A percentile compares a stretch with the other conserved stretches of the same genome.
phyloP scores from a whole-genome alignment of 2,888 invertebrate species.

The Pachliopta kotzebuea region DNA sequence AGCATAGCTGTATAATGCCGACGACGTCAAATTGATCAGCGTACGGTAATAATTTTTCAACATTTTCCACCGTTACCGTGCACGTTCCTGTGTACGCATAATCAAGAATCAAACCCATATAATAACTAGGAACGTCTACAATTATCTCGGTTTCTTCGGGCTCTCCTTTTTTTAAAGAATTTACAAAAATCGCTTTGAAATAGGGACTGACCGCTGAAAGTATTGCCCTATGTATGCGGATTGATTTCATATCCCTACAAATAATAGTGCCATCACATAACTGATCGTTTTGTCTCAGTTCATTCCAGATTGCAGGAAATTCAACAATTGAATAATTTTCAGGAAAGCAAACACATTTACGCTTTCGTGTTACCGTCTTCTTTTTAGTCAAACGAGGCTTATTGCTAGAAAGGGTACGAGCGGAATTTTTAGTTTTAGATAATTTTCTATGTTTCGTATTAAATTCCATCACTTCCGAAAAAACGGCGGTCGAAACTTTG shows the following conservation, averaged over 20 bases:
- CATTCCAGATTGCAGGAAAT: conserved; percentile 85
- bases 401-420: conserved; percentile 68
- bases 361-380: conserved; percentile 64
- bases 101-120: conserved; percentile 85
- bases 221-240: conserved; percentile 85
- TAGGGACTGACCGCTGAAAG: conserved; percentile 87
- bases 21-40: conserved; percentile 88
- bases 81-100: conserved; percentile 88
- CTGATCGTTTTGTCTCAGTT: conserved; percentile 82
- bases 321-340: conserved; percentile 81
- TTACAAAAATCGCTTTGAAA: conserved; percentile 86
- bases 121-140: conserved; percentile 80
- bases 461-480: conserved; percentile 80
- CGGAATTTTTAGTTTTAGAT: conserved; percentile 77
- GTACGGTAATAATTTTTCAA: conserved; percentile 84
- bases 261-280: conserved; percentile 86
- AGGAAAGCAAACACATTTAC: conserved; percentile 82
- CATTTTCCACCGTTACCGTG: conserved; percentile 82
- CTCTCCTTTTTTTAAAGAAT: conserved; percentile 82
- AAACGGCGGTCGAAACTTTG: conserved; percentile 78
- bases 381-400: conserved; percentile 70
- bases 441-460: conserved; percentile 79
- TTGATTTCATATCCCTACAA: conserved; percentile 81
- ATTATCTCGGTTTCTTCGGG: conserved; percentile 82
- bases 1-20: conserved; percentile 86